Percentiles rank a stretch among this genome's conserved stretches.
phyloP scores from a whole-genome alignment of 2,888 invertebrate genomes.

The Geotrupes spiniger region DNA sequence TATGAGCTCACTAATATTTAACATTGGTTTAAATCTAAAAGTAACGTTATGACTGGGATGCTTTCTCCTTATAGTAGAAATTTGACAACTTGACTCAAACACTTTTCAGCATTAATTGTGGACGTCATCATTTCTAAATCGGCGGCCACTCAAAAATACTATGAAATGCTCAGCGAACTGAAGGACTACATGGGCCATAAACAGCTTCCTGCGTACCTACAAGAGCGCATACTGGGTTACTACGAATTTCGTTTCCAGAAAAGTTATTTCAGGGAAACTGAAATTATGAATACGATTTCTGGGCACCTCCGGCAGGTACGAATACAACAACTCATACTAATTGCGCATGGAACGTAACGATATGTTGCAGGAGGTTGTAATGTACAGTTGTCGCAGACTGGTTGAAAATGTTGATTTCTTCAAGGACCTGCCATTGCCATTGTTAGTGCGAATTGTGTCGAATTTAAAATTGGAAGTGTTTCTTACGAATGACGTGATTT shows the following conservation, averaged over 20 bases:
- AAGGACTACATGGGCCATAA: constrained; percentile 49
- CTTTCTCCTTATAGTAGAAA: too few relatives aligned
- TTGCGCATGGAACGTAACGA: too few relatives aligned
- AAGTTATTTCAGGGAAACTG: constrained; percentile 44
- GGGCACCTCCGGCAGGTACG: constrained; percentile 15
- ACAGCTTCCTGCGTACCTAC: constrained; percentile 44
- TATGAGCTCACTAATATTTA: too few relatives aligned
- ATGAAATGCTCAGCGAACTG: constrained; percentile 42
- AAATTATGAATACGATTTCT: constrained; percentile 33
- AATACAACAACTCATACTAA: too few relatives aligned
- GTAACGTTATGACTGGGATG: too few relatives aligned
- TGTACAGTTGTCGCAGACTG: constrained; percentile 56
- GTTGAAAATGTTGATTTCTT: constrained; percentile 57
- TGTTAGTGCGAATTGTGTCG: constrained; percentile 53
- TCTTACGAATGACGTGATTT: constrained; percentile 55
- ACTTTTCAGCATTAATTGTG: constrained; percentile 15
- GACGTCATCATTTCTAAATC: constrained; percentile 15
- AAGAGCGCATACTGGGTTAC: constrained; percentile 46
- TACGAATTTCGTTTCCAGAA: constrained; percentile 47
- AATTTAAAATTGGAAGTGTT: constrained; percentile 54
- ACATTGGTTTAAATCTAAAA: too few relatives aligned
- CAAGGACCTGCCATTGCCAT: constrained; percentile 51
- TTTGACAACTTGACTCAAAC: too few relatives aligned
- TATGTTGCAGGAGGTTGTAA: constrained; percentile 54
- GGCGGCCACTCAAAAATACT: constrained; percentile 36